These are phyloP conservation scores for Limonius californicus DNA, from an alignment of 1,140 invertebrate species.

Conservation along the genomic window DNA sequence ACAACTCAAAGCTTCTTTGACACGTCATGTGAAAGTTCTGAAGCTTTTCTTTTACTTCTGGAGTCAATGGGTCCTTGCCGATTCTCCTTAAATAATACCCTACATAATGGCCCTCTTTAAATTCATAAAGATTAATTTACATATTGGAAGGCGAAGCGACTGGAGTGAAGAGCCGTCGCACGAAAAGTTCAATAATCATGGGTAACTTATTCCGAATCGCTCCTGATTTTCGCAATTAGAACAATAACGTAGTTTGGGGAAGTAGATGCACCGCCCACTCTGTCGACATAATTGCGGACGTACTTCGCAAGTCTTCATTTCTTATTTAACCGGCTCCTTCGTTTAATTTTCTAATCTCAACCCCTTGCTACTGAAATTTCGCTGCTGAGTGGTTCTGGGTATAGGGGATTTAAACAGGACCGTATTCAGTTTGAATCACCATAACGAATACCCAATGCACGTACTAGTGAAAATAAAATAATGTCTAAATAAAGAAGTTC, in stretches of 20 bases:
- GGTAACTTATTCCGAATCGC: too few relatives aligned
- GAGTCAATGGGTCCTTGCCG: not conserved
- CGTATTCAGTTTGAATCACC: not conserved
- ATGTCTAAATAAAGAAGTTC: too few relatives aligned
- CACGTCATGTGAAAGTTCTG: not conserved
- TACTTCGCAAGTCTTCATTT: not conserved
- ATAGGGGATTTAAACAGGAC: not conserved
- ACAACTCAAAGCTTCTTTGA: not conserved
- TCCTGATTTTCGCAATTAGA: too few relatives aligned
- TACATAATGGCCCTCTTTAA: too few relatives aligned
- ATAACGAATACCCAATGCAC: too few relatives aligned
- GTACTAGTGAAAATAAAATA: too few relatives aligned
- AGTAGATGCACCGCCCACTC: not conserved
- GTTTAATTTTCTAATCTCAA: constrained; percentile 1
- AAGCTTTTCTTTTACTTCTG: not conserved
- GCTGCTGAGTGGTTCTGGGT: not conserved
- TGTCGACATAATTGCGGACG: constrained; percentile 1
- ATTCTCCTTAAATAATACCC: too few relatives aligned
- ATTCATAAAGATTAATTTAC: too few relatives aligned
- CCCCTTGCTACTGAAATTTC: not conserved
- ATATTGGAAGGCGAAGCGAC: too few relatives aligned
- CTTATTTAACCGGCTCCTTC: not conserved
- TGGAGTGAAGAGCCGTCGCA: too few relatives aligned
- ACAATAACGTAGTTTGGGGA: too few relatives aligned
- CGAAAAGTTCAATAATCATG: too few relatives aligned